Evolutionary conservation across 2,888 invertebrate species (phyloP), one percentile per base, ranked within the genome.

Genomic region (Drosophila nr. perissopoda): DNA sequence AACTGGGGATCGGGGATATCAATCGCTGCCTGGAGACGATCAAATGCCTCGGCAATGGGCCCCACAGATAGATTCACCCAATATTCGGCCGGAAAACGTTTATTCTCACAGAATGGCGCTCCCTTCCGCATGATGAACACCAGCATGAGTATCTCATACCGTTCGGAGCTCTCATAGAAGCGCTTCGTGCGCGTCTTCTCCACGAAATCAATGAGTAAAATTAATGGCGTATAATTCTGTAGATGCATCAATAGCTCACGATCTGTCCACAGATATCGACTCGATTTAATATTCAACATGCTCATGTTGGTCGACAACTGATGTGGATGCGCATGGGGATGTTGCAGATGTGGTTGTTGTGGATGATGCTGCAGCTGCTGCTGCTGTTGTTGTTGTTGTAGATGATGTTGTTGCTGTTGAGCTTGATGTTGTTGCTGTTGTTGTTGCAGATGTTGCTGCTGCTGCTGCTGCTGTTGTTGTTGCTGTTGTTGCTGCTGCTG

Each of bases 1-100:
- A 91, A 38, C 60, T 91, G 91, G 7, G 91, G 92, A 81, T 91
- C 89, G 18, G 91, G 91, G 76, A 91, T 91, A 62, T 91, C 91
- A 53, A 91, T 84, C 36, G 91, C 87, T 1, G 92, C 83, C 64
- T 90, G 89, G 46, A 91, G 62, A 0, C 91, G 88, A 73, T 91
- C 90, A 33, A 91, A 90, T 1, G 91, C 92, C 61, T 91, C 91
- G 8, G 88, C 91, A 52, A 88, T 85, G 4, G 91, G 86, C 1
- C 91, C 91, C 16, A 92, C 90, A 1, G 92, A 92, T 2, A 91
- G 67, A 74, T 91, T 91, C 1, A 91, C 92, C 92, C 92, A 91
- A 59, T 91, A 92, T 49, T 91, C 91, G 7, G 86, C 89, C n/a
- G 91, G 91, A 69, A 91, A 91, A n/a, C 91, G 89, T 59, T 91